A percentile compares a stretch with the other conserved stretches of the same genome.
Conservation (phyloP, 1,140 invertebrate species). For the Doryteuthis pealeii region DNA sequence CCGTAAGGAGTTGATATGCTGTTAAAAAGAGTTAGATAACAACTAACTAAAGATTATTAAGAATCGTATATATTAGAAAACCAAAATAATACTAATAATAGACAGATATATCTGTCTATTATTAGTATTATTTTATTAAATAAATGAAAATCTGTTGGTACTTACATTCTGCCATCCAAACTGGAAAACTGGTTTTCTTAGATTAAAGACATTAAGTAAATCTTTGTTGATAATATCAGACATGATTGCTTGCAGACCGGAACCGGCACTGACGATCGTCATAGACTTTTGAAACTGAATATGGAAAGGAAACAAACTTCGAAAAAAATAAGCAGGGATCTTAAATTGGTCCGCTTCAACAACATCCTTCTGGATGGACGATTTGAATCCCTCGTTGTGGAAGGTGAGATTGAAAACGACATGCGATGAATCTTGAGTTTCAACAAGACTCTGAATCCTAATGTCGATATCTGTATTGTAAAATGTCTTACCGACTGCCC, state of each 20-base stretch:
- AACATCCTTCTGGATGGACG: constrained; percentile 28
- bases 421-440: constrained; percentile 86
- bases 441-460: constrained; percentile 81
- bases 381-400: constrained; percentile 78
- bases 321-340: constrained; percentile 77
- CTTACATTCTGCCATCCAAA: constrained; percentile 91
- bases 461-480: constrained; percentile 92
- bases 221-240: constrained; percentile 75
- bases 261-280: constrained; percentile 80
- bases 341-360: constrained; percentile 40
- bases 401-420: constrained; percentile 92
- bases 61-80: no score
- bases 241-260: constrained; percentile 87
- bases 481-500: constrained; percentile 74
- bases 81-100: neutral
- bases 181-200: constrained; percentile 84
- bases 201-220: constrained; percentile 86
- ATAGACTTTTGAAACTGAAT: constrained; percentile 94
- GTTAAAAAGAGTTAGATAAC: no score
- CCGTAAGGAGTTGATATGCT: no score
- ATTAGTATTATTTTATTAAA: no score
- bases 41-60: no score
- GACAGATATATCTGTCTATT: no score
- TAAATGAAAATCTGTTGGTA: constrained; percentile 25
- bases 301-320: constrained; percentile 95